Conservation (phyloP, 2,797 vertebrate genomes). For the Tarsius wallacei region DNA sequence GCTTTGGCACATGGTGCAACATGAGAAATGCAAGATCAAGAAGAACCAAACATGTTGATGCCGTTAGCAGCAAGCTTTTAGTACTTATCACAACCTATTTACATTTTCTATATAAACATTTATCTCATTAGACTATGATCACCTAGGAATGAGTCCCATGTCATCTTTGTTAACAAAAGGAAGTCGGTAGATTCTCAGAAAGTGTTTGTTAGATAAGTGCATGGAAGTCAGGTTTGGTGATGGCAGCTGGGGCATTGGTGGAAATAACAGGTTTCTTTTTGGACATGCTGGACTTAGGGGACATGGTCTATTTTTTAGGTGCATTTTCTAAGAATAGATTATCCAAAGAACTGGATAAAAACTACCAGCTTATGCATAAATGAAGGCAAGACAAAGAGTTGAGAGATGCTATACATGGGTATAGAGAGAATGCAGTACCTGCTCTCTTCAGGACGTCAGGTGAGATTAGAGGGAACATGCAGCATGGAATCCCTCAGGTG, state of each 20-base stretch:
- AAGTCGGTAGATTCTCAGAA: not conserved
- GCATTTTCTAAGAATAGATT: constrained; percentile 2
- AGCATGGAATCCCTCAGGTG: fast-evolving
- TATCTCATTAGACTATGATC: not conserved
- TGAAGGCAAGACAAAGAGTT: not conserved
- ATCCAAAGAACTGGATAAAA: not conserved
- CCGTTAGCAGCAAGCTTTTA: not conserved
- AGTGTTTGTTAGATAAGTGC: not conserved
- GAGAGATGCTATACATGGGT: not conserved
- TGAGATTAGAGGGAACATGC: not conserved
- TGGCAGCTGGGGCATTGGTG: not conserved
- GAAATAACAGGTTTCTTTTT: not conserved
- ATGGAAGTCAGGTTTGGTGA: not conserved
- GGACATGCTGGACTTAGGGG: not conserved
- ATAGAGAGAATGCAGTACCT: not conserved
- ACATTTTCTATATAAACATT: not conserved
- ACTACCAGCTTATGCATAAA: not conserved
- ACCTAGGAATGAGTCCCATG: not conserved
- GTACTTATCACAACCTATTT: not conserved
- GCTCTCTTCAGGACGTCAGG: not conserved
- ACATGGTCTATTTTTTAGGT: not conserved
- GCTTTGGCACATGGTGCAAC: fast-evolving
- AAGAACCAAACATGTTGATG: not conserved
- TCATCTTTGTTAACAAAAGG: not conserved
- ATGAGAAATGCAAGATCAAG: not conserved